phyloP scores from a whole-genome alignment of 2,888 invertebrate species.

The Nebria salina region DNA sequence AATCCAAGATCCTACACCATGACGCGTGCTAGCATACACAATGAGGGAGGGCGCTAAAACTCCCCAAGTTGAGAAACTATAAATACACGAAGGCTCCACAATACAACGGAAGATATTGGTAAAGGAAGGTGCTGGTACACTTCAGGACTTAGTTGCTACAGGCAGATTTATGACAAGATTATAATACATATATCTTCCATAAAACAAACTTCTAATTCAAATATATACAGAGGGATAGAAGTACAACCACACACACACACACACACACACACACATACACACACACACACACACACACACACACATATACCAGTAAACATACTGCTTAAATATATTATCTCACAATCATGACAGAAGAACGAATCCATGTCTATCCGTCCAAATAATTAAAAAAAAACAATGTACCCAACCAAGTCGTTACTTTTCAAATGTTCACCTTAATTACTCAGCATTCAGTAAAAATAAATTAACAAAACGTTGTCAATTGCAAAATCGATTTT shows the following conservation, averaged over 20 bases:
- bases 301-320: background rate
- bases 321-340: background rate
- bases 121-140: constrained; percentile 17
- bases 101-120: too few species aligned
- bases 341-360: too few species aligned
- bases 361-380: too few species aligned
- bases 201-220: constrained; percentile 47
- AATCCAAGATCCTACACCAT: background rate
- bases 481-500: too few species aligned
- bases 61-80: background rate
- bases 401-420: too few species aligned
- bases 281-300: background rate
- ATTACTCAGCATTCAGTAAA: too few species aligned
- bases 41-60: constrained; percentile 9
- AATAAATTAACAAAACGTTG: too few species aligned
- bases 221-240: constrained; percentile 9
- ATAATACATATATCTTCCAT: constrained; percentile 42
- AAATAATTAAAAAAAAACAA: too few species aligned
- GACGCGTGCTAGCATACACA: background rate
- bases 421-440: too few species aligned
- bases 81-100: background rate
- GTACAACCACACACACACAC: background rate
- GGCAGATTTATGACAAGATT: constrained; percentile 46
- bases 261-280: background rate
- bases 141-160: background rate